Evolutionary conservation across 2,888 invertebrate genomes (phyloP), one percentile per base, ranked within the genome.

Genomic region (Panorpa germanica): DNA sequence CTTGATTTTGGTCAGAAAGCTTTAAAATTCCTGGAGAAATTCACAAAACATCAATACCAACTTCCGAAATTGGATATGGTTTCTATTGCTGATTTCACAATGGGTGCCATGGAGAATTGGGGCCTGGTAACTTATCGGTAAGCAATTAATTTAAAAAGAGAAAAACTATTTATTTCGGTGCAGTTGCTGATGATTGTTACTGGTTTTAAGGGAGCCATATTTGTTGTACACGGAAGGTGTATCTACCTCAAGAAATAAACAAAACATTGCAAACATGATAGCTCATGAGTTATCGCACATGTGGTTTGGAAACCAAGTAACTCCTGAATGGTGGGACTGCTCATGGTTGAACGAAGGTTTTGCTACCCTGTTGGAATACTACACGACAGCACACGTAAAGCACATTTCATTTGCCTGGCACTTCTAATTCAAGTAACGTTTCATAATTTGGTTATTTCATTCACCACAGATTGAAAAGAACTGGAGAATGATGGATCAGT

Each of bases 281-380:
- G 52, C 54, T 28, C 61, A 61, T 41, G 61, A 61, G 39, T 59
- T 61, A 29, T 48, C 53, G 2, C 80, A 81, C 43, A 68, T 66
- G 60, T 76, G 75, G 75, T 74, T 74, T 41, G 75, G 75, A 1
- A 69, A 74, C 41, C 59, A 68, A 40, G 65, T 74, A 5, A 63
- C 70, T 1, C 63, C 66, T 0, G 45, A 53, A 4, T 71, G 68
- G 50, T 74, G 73, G 73, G 58, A 61, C 1, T 64, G 59, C 38
- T 59, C 65, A 2, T 73, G 71, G 69, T 48, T 73, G 3, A 72
- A 66, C 40, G 70, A 71, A 44, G 72, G 64, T 1, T 70, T 73
- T 37, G 71, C 72, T 2, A 63, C 60, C 41, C 72, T 65, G 50
- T 70, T 73, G 34, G 68, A 80, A 43, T 73, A 70, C 45, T 60